Conservation (phyloP, 2,797 vertebrate species). For the Sebastes trivittatus region DNA sequence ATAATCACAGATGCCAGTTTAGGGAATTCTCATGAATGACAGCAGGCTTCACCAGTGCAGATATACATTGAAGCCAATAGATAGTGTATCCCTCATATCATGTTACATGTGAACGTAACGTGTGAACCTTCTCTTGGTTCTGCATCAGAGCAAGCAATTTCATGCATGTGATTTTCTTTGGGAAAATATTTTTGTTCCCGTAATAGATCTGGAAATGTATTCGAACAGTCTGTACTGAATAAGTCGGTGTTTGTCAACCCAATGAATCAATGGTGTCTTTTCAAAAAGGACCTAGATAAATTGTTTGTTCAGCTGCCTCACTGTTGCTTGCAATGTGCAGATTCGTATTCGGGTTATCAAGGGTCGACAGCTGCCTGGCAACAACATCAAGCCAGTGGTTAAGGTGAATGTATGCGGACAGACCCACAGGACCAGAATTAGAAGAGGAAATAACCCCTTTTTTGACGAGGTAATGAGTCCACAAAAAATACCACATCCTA, state of each 20-base stretch:
- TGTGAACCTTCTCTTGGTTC: not conserved
- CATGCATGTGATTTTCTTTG: not conserved
- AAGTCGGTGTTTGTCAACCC: not conserved
- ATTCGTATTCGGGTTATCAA: conserved; percentile 92
- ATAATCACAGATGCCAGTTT: conserved; percentile 7
- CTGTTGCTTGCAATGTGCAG: conserved; percentile 69
- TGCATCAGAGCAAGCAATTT: not conserved
- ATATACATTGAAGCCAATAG: not conserved
- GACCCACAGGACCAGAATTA: conserved; percentile 93
- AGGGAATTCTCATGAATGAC: not conserved
- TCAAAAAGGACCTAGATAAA: not conserved
- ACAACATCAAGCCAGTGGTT: conserved; percentile 95
- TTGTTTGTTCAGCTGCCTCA: conserved; percentile 6
- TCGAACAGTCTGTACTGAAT: not conserved
- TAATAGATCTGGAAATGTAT: not conserved
- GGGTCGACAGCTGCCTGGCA: conserved; percentile 91
- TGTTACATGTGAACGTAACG: too few relatives aligned
- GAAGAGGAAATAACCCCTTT: conserved; percentile 93
- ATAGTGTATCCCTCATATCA: not conserved
- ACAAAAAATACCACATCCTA: not conserved
- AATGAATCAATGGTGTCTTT: not conserved
- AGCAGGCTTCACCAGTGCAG: not conserved
- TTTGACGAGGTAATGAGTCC: conserved; percentile 89
- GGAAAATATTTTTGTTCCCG: not conserved
- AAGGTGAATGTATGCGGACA: conserved; percentile 91